Conservation (phyloP, 1,140 invertebrate genomes). For the Cyphomyrmex costatus region DNA sequence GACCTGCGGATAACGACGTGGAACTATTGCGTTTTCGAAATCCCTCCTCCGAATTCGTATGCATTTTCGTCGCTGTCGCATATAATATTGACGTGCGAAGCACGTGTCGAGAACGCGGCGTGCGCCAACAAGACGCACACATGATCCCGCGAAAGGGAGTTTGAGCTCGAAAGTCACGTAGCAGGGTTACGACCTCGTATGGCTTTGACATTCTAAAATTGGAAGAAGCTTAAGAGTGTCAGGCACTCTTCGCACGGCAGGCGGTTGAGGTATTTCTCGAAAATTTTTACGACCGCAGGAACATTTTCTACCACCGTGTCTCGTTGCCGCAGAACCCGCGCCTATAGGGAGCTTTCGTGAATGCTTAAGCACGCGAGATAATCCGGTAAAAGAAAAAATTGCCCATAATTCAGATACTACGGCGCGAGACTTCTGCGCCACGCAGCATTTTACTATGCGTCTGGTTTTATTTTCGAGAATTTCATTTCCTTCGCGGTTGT, state of each 20-base stretch:
- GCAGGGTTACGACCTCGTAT: conserved; percentile 73
- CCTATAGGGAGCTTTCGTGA: background rate
- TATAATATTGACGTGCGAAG: conserved; percentile 72
- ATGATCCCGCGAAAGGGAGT: conserved; percentile 68
- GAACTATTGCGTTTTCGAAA: conserved; percentile 72
- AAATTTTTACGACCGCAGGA: conserved; percentile 52
- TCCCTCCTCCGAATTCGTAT: conserved; percentile 58
- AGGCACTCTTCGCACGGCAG: conserved; percentile 27
- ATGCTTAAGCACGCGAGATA: conserved; percentile 17
- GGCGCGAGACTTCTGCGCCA: background rate
- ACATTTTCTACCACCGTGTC: conserved; percentile 9
- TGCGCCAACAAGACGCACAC: conserved; percentile 63
- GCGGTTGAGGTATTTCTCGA: conserved; percentile 59
- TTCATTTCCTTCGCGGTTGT: conserved; percentile 7
- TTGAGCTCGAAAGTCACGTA: conserved; percentile 71
- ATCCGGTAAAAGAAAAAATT: conserved; percentile 40
- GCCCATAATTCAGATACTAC: conserved; percentile 30
- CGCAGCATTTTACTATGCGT: conserved; percentile 13
- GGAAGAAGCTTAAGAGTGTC: conserved; percentile 77
- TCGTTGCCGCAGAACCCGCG: background rate
- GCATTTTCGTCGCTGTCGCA: conserved; percentile 68
- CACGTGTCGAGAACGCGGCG: conserved; percentile 70
- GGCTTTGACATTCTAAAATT: conserved; percentile 79
- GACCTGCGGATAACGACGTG: conserved; percentile 66
- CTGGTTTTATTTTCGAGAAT: conserved; percentile 42